These are phyloP conservation scores for Rhabdornis inornatus DNA, from an alignment of 2,113 vertebrate species.

Conservation along the genomic window DNA sequence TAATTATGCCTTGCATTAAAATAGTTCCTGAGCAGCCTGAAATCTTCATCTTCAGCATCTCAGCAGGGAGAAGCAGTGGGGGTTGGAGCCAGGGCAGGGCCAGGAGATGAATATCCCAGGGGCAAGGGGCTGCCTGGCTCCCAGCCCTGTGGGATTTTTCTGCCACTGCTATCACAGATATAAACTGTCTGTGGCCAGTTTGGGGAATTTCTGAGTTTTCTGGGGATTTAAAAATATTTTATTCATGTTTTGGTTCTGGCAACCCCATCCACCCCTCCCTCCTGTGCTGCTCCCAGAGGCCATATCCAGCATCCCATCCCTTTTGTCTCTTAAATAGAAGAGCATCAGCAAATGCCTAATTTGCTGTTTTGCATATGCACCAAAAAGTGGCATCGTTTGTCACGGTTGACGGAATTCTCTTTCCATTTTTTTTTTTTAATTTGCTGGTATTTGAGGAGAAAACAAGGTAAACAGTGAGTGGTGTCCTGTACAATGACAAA, in stretches of 20 bases:
- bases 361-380: background rate
- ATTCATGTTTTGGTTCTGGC: background rate
- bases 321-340: background rate
- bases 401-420: background rate
- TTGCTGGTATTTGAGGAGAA: background rate
- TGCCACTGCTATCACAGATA: too few species aligned
- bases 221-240: background rate
- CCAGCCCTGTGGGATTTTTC: background rate
- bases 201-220: background rate
- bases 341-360: background rate
- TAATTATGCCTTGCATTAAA: background rate
- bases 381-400: background rate
- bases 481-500: background rate
- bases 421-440: background rate
- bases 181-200: accelerated
- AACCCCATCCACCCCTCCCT: accelerated
- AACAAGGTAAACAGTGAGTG: background rate
- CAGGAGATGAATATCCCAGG: accelerated
- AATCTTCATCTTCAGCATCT: background rate
- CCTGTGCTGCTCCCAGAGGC: background rate
- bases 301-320: background rate
- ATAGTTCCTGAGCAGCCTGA: background rate
- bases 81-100: accelerated
- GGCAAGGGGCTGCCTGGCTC: background rate
- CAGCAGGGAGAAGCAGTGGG: background rate